Evolutionary conservation across 2,113 vertebrate species (phyloP).

Genomic region (Cochlearius cochlearius): DNA sequence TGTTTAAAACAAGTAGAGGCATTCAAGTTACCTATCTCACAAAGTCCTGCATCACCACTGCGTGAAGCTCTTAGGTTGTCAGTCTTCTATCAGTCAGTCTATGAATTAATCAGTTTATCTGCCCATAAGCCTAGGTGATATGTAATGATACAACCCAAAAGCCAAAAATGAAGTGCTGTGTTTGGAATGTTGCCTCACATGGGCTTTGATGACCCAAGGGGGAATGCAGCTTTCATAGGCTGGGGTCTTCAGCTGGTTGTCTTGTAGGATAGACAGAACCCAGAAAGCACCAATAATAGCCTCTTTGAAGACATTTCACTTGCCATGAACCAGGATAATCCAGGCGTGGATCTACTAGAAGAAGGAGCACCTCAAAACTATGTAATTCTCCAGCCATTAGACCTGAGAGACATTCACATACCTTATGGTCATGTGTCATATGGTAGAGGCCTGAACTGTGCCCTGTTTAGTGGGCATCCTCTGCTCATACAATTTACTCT

Average conservation of each 20-base stretch:
- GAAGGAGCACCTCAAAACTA: background rate
- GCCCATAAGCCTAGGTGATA: background rate
- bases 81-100: background rate
- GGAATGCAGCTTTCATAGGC: background rate
- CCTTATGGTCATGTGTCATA: background rate
- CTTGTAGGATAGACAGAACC: background rate
- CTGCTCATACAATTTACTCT: background rate
- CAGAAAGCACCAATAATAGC: background rate
- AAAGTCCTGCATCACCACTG: background rate
- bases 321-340: background rate
- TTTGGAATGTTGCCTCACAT: background rate
- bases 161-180: background rate
- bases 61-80: background rate
- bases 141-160: background rate
- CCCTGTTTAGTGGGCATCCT: background rate
- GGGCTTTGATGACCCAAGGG: background rate
- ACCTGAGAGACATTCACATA: background rate
- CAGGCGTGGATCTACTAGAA: background rate
- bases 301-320: background rate
- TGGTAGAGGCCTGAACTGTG: background rate
- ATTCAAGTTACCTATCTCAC: background rate
- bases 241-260: background rate
- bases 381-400: background rate
- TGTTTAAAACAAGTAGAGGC: background rate
- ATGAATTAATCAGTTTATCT: background rate